phyloP scores from a whole-genome alignment of 2,113 vertebrate species.

The Microcebus murinus region DNA sequence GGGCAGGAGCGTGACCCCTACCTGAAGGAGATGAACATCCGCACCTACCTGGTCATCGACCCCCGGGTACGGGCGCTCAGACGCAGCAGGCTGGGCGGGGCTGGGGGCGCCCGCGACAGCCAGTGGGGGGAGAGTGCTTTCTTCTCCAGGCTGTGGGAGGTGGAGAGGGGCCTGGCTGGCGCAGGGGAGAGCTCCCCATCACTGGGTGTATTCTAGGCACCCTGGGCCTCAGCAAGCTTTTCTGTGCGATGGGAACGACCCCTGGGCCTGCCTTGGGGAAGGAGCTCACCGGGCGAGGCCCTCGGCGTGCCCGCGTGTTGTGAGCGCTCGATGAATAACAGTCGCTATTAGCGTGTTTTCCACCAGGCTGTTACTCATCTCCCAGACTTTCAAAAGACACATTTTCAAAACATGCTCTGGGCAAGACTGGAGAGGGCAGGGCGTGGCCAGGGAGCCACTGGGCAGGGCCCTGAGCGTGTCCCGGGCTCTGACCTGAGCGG shows the following conservation, averaged over 20 bases:
- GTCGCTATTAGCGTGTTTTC: not conserved
- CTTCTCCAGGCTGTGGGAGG: no score
- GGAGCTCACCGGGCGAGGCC: accelerated
- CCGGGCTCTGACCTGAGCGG: not conserved
- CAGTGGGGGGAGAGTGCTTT: not conserved
- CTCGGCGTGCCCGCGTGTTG: accelerated
- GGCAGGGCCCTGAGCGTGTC: not conserved
- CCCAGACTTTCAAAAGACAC: not conserved
- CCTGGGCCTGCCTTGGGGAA: accelerated
- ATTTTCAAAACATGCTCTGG: not conserved
- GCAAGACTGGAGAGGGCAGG: not conserved
- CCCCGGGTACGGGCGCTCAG: constrained; percentile 87
- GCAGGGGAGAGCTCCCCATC: not conserved
- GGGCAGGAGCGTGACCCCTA: constrained; percentile 94
- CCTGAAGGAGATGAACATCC: constrained; percentile 94
- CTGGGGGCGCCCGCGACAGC: not conserved
- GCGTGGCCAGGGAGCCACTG: accelerated
- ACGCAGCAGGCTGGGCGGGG: accelerated
- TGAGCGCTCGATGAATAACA: accelerated
- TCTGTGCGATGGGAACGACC: not conserved
- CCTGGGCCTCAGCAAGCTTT: not conserved
- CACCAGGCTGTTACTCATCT: no score
- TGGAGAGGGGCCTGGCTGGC: accelerated
- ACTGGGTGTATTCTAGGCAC: not conserved
- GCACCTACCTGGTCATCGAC: constrained; percentile 95